Percentiles rank a stretch among this genome's conserved stretches.
Conservation (phyloP, 2,797 vertebrate genomes). For the Fistularia commersonii region DNA sequence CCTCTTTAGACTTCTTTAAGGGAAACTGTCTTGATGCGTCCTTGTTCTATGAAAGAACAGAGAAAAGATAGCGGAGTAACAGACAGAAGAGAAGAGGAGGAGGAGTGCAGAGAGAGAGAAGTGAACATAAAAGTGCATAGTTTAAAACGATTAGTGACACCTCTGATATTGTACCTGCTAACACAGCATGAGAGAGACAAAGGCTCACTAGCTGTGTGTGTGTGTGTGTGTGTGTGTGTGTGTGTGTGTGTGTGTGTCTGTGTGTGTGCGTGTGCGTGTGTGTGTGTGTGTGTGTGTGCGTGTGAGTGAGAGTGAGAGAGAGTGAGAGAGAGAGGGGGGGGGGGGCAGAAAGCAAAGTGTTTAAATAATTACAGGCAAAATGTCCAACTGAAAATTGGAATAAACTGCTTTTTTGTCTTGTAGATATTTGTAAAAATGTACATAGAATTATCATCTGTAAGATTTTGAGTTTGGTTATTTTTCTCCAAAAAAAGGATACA, state of each 20-base stretch:
- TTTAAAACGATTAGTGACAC: constrained; percentile 99
- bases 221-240: constrained; percentile 42
- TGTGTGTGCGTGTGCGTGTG: constrained; percentile 2
- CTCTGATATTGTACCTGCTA: constrained; percentile 86
- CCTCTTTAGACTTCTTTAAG: constrained; percentile 91
- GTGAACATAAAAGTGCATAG: constrained; percentile 99
- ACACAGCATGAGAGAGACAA: constrained; percentile 80
- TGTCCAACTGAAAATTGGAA: too few species aligned
- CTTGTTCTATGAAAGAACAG: constrained; percentile 97
- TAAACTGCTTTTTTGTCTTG: too few species aligned
- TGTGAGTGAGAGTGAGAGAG: too few species aligned
- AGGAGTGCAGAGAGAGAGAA: constrained; percentile 74
- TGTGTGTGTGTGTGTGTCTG: constrained; percentile 3
- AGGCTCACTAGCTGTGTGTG: constrained; percentile 64
- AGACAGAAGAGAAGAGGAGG: constrained; percentile 84
- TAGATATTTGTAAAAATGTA: too few species aligned
- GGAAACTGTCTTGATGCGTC: constrained; percentile 95
- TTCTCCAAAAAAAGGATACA: too few species aligned
- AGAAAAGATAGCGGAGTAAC: constrained; percentile 70
- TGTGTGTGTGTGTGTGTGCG: too few species aligned
- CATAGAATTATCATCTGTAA: too few species aligned
- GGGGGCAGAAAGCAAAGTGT: too few species aligned
- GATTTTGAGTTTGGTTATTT: too few species aligned
- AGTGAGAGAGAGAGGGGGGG: too few species aligned
- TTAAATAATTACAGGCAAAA: too few species aligned